Conservation (phyloP, 2,888 invertebrate species). For the Stegophylla sp. region DNA sequence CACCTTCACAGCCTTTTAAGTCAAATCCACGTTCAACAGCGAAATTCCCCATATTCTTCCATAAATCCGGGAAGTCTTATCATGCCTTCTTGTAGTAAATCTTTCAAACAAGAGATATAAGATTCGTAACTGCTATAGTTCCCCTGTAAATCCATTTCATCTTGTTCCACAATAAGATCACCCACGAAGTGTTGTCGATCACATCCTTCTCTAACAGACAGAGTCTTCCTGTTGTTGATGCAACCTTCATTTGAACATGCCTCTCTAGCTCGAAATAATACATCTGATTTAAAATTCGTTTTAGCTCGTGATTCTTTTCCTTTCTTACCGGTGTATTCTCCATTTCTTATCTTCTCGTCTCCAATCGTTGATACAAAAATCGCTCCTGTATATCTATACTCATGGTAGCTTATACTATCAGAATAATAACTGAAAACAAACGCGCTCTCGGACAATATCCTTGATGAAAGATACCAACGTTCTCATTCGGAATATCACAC, state of each 20-base stretch:
- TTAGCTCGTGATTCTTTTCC: neutral
- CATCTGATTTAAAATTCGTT: neutral
- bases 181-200: neutral
- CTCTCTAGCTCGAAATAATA: constrained; percentile 1
- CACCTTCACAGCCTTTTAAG: neutral
- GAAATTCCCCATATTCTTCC: constrained; percentile 1
- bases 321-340: neutral
- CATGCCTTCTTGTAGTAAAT: neutral
- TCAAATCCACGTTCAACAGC: neutral
- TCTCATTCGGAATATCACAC: too few relatives aligned
- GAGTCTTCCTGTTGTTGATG: neutral
- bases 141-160: neutral
- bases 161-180: neutral
- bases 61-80: neutral
- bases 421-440: neutral
- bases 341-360: neutral
- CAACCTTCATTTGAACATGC: neutral
- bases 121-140: neutral
- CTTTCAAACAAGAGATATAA: constrained; percentile 3
- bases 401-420: neutral
- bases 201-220: neutral
- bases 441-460: too few relatives aligned
- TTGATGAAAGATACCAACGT: too few relatives aligned
- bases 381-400: neutral
- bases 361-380: neutral